Evolutionary conservation across 2,888 invertebrate species (phyloP).

Genomic region (Pseudococcus longispinus): DNA sequence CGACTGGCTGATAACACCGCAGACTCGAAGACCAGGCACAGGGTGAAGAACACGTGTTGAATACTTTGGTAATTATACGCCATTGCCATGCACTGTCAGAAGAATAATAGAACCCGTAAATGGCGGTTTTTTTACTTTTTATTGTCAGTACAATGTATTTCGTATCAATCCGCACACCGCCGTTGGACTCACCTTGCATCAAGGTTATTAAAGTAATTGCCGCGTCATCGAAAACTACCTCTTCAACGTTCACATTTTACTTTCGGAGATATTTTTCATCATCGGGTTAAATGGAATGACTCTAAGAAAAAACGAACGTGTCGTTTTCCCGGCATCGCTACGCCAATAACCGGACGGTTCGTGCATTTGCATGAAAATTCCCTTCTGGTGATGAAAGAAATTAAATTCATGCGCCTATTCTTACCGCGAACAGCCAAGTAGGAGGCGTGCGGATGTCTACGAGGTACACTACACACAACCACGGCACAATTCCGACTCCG

Average conservation of each 20-base stretch:
- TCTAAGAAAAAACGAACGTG: not conserved
- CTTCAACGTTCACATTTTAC: not conserved
- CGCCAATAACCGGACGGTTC: not conserved
- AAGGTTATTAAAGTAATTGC: constrained; percentile 22
- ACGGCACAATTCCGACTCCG: not conserved
- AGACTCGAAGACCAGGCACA: not conserved
- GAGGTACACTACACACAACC: not conserved
- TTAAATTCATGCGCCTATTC: not conserved
- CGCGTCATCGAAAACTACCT: constrained; percentile 31
- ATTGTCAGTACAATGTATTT: constrained; percentile 35
- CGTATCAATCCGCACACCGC: not conserved
- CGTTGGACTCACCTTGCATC: constrained; percentile 29
- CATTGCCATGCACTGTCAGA: constrained; percentile 14
- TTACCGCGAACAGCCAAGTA: too few species aligned
- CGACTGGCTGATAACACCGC: not conserved
- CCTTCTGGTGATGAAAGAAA: not conserved
- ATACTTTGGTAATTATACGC: not conserved
- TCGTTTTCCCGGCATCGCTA: not conserved
- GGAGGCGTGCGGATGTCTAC: not conserved
- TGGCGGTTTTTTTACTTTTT: not conserved
- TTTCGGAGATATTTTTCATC: not conserved
- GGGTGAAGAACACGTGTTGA: not conserved
- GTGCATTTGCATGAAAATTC: not conserved
- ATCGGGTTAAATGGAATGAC: not conserved
- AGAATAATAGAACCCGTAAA: constrained; percentile 3